A percentile compares a stretch with the other conserved stretches of the same genome.
Evolutionary conservation across 2,113 vertebrate species (phyloP).

Genomic region (Gadus chalcogrammus): DNA sequence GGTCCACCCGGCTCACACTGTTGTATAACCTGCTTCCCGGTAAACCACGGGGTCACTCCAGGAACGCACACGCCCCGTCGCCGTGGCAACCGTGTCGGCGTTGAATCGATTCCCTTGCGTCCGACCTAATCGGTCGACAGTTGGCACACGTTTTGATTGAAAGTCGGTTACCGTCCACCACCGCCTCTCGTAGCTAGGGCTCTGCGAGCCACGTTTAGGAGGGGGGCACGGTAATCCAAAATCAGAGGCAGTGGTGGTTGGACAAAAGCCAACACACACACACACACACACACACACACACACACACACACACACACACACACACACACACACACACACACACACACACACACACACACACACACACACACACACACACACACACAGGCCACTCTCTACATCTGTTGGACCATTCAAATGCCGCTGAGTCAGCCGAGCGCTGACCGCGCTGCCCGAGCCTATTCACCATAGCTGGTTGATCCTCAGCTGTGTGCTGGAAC

Average conservation of each 20-base stretch:
- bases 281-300: constrained; percentile 5
- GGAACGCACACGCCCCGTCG: background rate
- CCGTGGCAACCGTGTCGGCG: no score
- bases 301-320: constrained; percentile 4
- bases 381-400: constrained; percentile 25
- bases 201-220: constrained; percentile 20
- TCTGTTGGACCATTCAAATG: constrained; percentile 59
- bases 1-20: constrained; percentile 14
- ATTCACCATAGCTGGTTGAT: constrained; percentile 33
- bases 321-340: constrained; percentile 23
- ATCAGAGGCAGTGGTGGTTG: constrained; percentile 55
- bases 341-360: constrained; percentile 18
- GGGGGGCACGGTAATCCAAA: constrained; percentile 43
- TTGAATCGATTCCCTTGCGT: no score
- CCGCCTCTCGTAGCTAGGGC: background rate
- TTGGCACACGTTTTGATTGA: no score
- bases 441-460: constrained; percentile 47
- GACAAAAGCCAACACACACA: constrained; percentile 48
- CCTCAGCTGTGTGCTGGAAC: constrained; percentile 32
- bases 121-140: no score
- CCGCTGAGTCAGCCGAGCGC: constrained; percentile 55
- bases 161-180: constrained; percentile 6
- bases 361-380: constrained; percentile 8
- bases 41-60: constrained; percentile 14
- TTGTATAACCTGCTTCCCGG: constrained; percentile 19